Base-by-base conservation (phyloP, 2,797 vertebrate genomes). In the Acridotheres tristis region DNA sequence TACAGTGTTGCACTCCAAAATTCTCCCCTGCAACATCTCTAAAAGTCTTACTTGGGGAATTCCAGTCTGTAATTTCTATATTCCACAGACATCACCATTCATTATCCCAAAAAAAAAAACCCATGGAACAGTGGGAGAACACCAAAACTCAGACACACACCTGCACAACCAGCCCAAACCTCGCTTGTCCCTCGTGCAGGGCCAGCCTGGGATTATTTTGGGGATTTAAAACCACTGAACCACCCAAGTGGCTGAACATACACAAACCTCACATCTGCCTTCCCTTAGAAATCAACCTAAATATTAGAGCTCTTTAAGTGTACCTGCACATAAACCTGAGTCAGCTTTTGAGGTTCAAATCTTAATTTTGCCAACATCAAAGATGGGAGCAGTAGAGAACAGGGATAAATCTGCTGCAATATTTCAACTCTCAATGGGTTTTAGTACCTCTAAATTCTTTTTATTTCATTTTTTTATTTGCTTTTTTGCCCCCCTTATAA, bases 201-300 rank as follows among this genome's bases (percentile, higher is more conserved):
- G 65, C 76, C 73, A 27, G 59, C n/a, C 5, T 59, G 68, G 45
- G 96, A 89, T 91, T 84, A 95, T 65, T 91, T 80, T 62, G 72
- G 67, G 93, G 57, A 82, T 73, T 45, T 48, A 29, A 97, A 97
- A 96, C 90, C 92, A 71, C 91, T 51, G 76, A 96, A 54, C 96
- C 95, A 97, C 93, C 94, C 96, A 97, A 85, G 77, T 69, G 45
- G 96, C 27, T 90, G 83, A 94, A 71, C 20, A 61, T 8, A 43
- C n/a, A 36, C 47, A 91, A 88, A 63, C 43, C 79, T 90, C 96
- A 76, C 96, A 97, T 95, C 92, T 96, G 96, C 79, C 94, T 83
- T 59, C 71, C 93, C 88, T 94, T 53, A 75, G 27, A 88, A 50
- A 89, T 85, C 81, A 95, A 90, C 94, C 90, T 43, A 85, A 97